Percentiles rank a stretch among this genome's conserved stretches.
phyloP scores from a whole-genome alignment of 2,113 vertebrate genomes.

The Colossoma macropomum region DNA sequence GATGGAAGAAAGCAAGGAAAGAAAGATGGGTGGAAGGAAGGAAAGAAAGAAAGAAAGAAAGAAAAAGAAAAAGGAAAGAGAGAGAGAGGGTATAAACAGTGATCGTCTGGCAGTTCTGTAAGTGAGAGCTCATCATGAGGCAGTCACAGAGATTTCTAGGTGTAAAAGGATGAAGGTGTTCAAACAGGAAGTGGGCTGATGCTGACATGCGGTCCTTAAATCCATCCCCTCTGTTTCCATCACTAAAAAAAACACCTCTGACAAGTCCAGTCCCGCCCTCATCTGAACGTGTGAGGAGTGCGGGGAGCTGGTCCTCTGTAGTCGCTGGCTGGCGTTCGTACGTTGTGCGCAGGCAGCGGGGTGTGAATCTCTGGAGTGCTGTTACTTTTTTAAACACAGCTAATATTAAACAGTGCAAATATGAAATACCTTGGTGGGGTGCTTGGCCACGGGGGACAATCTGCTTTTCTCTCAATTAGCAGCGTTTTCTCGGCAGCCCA shows the following conservation, averaged over 20 bases:
- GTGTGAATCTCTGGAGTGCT: conserved; percentile 43
- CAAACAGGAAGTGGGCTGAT: no score
- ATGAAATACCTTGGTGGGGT: conserved; percentile 36
- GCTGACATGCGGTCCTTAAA: no score
- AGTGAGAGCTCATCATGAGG: no score
- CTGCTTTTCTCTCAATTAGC: conserved; percentile 66
- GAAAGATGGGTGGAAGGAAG: no score
- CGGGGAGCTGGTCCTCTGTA: neutral
- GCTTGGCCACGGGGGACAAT: conserved; percentile 56
- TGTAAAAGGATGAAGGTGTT: no score
- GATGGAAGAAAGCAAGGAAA: conserved; percentile 13
- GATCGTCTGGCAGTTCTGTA: no score
- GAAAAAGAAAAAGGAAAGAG: neutral
- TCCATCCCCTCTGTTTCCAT: neutral
- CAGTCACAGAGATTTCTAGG: no score
- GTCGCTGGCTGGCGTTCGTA: conserved; percentile 34
- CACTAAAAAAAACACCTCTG: neutral
- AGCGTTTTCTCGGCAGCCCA: conserved; percentile 55
- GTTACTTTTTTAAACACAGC: conserved; percentile 41
- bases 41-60: neutral
- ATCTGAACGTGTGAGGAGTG: conserved; percentile 29
- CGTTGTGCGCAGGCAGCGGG: conserved; percentile 35
- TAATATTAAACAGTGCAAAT: conserved; percentile 65
- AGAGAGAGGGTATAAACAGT: neutral
- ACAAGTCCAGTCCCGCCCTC: conserved; percentile 40